Base-by-base conservation (phyloP, 2,113 vertebrate genomes). In the Gopherus evgoodei region DNA sequence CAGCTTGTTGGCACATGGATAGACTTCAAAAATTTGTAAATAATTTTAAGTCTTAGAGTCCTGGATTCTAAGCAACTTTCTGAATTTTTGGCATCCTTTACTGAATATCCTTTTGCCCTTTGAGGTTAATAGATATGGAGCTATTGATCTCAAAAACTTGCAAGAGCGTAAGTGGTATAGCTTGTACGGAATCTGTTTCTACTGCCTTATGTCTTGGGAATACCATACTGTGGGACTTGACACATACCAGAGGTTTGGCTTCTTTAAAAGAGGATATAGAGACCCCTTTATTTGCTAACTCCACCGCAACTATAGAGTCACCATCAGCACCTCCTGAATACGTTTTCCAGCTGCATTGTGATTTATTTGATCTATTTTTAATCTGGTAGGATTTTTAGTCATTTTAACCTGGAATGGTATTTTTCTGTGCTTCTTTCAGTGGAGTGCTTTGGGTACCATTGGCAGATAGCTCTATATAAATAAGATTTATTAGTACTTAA, bases 1-100 rank as follows among this genome's bases (percentile, higher is more conserved):
- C 59, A 81, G 78, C 72, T 38, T 82, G 52, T 59, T 59, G 57
- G 11, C 57, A 59, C 57, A 29, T 84, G 95, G 81, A 84, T 80
- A 91, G 83, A 83, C 94, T 93, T 93, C 83, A 83, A 72, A 86
- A 92, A 92, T 92, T 96, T 75, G 90, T 29, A 11, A 69, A 69
- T 17, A n/a, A n/a, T 8, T n/a, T 17, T n/a, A 35, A 4, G 8
- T 8, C 35, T 91, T 69, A 54, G 13, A 59, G 59, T 29, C 84
- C 72, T 35, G 86, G 83, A 78, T 83, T 82, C 65, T 83, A 21
- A 84, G 17, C 92, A 90, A 81, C 93, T 95, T 78, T 1, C 0
- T 89, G 90, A 83, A 17, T 81, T 96, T 95, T 83, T 92, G 91
- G 83, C 78, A 69, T 86, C 65, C 85, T 90, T 93, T 92, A 93